Percentiles rank a stretch among this genome's conserved stretches.
Evolutionary conservation across 1,140 invertebrate species (phyloP).

Genomic region (Hypsibius dujardini): DNA sequence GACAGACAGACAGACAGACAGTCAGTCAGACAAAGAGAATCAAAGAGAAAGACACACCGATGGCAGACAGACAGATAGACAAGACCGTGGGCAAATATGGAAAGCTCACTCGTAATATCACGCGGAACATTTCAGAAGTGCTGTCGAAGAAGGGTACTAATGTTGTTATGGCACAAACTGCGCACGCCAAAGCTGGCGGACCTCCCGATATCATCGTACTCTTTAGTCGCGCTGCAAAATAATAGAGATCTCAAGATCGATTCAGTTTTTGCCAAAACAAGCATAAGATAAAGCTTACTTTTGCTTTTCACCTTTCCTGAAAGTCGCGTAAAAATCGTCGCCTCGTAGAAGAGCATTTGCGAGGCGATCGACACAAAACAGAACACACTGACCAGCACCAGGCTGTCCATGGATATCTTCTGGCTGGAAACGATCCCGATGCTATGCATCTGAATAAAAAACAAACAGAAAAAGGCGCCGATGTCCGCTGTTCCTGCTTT

Average conservation of each 20-base stretch:
- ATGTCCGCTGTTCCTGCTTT: too few relatives aligned
- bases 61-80: neutral
- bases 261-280: neutral
- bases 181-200: neutral
- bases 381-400: neutral
- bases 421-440: neutral
- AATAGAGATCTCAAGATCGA: neutral
- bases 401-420: neutral
- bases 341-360: neutral
- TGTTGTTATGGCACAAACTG: neutral
- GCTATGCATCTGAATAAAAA: neutral
- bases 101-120: neutral
- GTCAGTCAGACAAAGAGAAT: too few relatives aligned
- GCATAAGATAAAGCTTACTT: neutral
- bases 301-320: neutral
- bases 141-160: neutral
- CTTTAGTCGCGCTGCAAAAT: neutral
- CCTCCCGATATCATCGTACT: neutral
- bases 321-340: neutral
- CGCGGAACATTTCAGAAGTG: neutral
- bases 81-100: neutral
- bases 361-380: neutral
- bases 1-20: too few relatives aligned
- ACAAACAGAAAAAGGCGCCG: neutral
- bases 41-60: neutral